Evolutionary conservation across 1,140 invertebrate genomes (phyloP).

Genomic region (Monomorium pharaonis): DNA sequence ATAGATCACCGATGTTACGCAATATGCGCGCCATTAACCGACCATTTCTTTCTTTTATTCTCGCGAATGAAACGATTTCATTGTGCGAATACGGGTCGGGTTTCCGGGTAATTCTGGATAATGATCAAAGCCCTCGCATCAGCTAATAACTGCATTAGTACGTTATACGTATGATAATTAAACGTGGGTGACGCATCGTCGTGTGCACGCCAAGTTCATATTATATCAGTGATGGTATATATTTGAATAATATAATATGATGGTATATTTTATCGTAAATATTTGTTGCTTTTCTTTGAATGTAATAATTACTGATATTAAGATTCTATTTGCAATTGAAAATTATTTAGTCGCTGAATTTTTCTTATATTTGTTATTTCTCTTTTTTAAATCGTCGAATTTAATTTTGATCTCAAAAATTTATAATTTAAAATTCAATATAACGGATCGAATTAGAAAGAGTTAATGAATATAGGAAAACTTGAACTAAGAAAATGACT

Average conservation of each 20-base stretch:
- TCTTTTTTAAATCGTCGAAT: no score
- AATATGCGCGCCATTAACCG: conserved; percentile 33
- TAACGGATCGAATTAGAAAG: no score
- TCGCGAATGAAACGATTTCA: conserved; percentile 32
- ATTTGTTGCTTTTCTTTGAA: background rate
- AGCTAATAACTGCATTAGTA: conserved; percentile 52
- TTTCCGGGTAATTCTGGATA: conserved; percentile 43
- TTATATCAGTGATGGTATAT: background rate
- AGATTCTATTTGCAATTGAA: background rate
- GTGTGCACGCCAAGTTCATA: conserved; percentile 9
- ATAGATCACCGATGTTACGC: conserved; percentile 37
- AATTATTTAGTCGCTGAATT: background rate
- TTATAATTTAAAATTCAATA: no score
- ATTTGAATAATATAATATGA: background rate
- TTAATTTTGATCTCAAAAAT: no score
- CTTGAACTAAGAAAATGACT: no score
- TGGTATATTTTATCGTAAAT: background rate
- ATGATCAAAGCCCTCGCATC: conserved; percentile 44
- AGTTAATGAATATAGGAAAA: no score
- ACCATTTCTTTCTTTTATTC: conserved; percentile 32
- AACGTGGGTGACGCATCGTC: conserved; percentile 1
- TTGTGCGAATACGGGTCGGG: conserved; percentile 3
- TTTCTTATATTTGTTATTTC: background rate
- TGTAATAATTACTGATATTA: background rate
- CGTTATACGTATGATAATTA: conserved; percentile 45